phyloP scores from a whole-genome alignment of 2,888 invertebrate genomes.

The Bedellia somnulentella region DNA sequence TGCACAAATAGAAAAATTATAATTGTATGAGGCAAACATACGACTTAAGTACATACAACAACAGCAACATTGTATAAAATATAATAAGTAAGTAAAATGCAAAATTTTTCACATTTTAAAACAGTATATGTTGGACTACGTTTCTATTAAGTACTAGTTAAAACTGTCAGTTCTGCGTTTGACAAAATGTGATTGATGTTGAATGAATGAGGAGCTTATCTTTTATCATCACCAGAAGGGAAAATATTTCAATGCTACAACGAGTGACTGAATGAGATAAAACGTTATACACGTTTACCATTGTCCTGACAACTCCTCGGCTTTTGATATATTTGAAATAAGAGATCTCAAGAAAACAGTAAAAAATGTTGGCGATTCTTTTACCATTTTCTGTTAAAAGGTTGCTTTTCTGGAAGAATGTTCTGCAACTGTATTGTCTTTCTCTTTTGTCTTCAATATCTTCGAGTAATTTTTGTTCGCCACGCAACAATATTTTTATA shows the following conservation, averaged over 20 bases:
- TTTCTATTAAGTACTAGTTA: too few species aligned
- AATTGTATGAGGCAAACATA: too few species aligned
- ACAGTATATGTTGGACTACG: too few species aligned
- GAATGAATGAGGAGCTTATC: constrained; percentile 26
- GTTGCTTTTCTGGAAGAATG: constrained; percentile 18
- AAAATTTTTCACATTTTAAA: too few species aligned
- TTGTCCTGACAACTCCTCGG: constrained; percentile 26
- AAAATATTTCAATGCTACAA: constrained; percentile 18
- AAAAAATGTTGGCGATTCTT: constrained; percentile 18
- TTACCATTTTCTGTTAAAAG: constrained; percentile 19
- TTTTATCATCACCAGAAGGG: constrained; percentile 19
- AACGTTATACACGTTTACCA: constrained; percentile 17
- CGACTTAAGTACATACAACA: too few species aligned
- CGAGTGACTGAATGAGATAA: constrained; percentile 16
- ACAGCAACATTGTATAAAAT: too few species aligned
- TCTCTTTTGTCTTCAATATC: constrained; percentile 24
- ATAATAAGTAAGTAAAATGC: too few species aligned
- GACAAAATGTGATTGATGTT: constrained; percentile 18
- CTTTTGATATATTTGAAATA: constrained; percentile 24
- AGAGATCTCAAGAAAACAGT: constrained; percentile 21
- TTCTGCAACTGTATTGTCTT: constrained; percentile 17
- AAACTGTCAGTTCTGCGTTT: too few species aligned
- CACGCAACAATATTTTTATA: constrained; percentile 17
- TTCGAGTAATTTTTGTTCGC: constrained; percentile 20
- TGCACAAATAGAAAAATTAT: too few species aligned